A percentile compares a stretch with the other conserved stretches of the same genome.
Evolutionary conservation across 2,113 vertebrate species (phyloP).

Genomic region (Lepus americanus): DNA sequence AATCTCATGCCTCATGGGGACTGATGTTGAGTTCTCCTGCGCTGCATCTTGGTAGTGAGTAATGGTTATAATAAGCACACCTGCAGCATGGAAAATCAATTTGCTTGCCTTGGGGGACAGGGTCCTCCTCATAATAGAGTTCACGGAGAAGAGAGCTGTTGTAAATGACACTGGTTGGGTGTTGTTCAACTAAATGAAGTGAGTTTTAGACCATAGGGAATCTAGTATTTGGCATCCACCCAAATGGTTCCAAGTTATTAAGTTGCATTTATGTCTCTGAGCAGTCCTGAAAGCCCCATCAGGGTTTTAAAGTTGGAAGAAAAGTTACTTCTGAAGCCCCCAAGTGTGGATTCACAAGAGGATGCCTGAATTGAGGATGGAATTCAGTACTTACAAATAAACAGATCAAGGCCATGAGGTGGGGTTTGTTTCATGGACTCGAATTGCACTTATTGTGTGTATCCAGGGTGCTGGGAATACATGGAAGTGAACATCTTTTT

Average conservation of each 20-base stretch:
- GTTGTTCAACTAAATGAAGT: not conserved
- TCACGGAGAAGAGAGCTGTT: not conserved
- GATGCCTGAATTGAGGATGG: not conserved
- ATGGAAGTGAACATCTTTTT: not conserved
- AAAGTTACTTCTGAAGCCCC: not conserved
- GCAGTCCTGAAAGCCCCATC: not conserved
- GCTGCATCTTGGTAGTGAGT: not conserved
- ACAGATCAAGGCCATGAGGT: not conserved
- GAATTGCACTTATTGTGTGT: too few relatives aligned
- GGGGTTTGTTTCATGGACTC: too few relatives aligned
- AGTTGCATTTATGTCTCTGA: not conserved
- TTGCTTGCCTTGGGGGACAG: too few relatives aligned
- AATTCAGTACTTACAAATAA: not conserved
- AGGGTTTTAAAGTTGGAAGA: not conserved
- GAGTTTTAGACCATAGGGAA: not conserved
- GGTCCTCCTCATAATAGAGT: not conserved
- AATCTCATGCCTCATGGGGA: not conserved
- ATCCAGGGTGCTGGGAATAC: not conserved
- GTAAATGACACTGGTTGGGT: too few relatives aligned
- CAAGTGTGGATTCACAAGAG: not conserved
- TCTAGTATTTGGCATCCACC: not conserved
- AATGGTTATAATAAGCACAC: too few relatives aligned
- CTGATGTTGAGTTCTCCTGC: too few relatives aligned
- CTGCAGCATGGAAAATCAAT: too few relatives aligned
- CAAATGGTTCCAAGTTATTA: not conserved